Percentiles rank a stretch among this genome's conserved stretches.
Evolutionary conservation across 2,797 vertebrate genomes (phyloP).

Genomic region (Fratercula arctica): DNA sequence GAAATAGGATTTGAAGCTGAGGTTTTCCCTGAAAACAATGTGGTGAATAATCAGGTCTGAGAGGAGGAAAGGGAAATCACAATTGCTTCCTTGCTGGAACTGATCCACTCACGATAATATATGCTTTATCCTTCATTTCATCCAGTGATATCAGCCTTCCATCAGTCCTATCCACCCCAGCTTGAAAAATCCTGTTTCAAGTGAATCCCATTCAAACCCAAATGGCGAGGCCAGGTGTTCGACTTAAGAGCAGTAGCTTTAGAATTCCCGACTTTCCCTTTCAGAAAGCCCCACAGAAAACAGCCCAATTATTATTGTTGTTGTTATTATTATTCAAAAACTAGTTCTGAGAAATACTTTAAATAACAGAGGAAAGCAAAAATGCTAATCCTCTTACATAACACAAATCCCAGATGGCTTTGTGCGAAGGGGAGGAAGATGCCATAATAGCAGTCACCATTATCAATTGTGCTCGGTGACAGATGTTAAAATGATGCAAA

Average conservation of each 20-base stretch:
- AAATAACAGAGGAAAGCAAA: conserved; percentile 72
- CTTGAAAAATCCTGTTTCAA: conserved; percentile 48
- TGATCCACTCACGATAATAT: conserved; percentile 21
- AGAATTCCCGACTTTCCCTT: conserved; percentile 61
- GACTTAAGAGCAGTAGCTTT: conserved; percentile 48
- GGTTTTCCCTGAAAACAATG: not conserved
- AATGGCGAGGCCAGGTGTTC: conserved; percentile 66
- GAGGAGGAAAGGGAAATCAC: conserved; percentile 10
- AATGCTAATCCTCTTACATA: conserved; percentile 71
- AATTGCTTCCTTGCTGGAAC: conserved; percentile 60
- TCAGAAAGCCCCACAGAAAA: conserved; percentile 55
- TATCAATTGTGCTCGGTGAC: conserved; percentile 53
- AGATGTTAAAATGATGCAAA: conserved; percentile 67
- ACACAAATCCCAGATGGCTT: conserved; percentile 77
- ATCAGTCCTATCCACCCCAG: conserved; percentile 33
- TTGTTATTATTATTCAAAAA: conserved; percentile 71
- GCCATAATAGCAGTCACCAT: conserved; percentile 60
- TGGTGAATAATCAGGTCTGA: conserved; percentile 1
- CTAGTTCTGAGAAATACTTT: conserved; percentile 75
- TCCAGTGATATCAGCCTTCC: conserved; percentile 7
- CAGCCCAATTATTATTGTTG: conserved; percentile 67
- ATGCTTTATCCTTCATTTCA: conserved; percentile 38
- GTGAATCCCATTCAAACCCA: conserved; percentile 53
- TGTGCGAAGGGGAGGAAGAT: conserved; percentile 63
- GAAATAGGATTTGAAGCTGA: not conserved